Evolutionary conservation across 2,888 invertebrate species (phyloP).

Genomic region (Adineta ricciae): DNA sequence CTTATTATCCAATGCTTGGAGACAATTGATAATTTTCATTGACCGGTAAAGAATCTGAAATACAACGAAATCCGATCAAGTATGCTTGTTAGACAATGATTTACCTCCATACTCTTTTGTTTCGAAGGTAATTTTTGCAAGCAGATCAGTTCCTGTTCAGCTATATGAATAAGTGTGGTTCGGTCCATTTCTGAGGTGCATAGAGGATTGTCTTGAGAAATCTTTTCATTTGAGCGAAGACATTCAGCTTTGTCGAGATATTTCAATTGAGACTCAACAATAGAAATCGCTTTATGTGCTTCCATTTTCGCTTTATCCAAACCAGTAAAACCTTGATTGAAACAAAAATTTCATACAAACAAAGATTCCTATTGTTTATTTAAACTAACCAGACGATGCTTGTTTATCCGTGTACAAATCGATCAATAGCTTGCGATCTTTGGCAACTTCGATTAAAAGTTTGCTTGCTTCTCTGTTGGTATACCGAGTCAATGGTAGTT

Average conservation of each 20-base stretch:
- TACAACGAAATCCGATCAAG: neutral
- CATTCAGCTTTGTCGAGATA: slow-evolving; percentile 18
- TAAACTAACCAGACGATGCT: neutral
- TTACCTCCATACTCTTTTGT: slow-evolving; percentile 6
- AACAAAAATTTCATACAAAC: too few relatives aligned
- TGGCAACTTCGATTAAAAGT: neutral
- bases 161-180: neutral
- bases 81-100: neutral
- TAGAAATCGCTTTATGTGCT: neutral
- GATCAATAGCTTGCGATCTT: neutral
- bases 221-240: neutral
- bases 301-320: neutral
- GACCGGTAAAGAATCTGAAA: neutral
- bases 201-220: neutral
- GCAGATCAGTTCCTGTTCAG: neutral
- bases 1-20: neutral
- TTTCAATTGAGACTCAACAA: neutral
- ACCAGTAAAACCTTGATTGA: neutral
- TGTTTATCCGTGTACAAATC: slow-evolving; percentile 11
- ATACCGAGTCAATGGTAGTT: neutral
- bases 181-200: neutral
- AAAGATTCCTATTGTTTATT: neutral
- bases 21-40: slow-evolving; percentile 17
- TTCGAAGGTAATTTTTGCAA: neutral
- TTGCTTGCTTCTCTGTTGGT: neutral